Percentiles rank a stretch among this genome's conserved stretches.
These are phyloP conservation scores for Pipistrellus kuhlii DNA, from an alignment of 2,797 vertebrate genomes.

Conservation along the genomic window DNA sequence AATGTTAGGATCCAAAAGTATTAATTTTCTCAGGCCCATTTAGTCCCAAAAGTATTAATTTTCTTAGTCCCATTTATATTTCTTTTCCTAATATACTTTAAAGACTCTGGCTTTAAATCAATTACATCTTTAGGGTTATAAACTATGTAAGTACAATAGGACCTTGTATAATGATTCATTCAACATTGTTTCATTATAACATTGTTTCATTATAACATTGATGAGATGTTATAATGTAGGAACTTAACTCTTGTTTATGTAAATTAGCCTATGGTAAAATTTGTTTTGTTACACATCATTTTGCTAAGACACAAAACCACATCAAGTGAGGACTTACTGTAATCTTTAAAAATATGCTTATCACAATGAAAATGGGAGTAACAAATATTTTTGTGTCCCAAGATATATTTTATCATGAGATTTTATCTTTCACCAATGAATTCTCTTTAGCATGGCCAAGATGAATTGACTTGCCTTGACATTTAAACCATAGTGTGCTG, in stretches of 20 bases:
- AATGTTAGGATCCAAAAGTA: background rate
- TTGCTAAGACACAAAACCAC: background rate
- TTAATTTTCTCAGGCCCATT: background rate
- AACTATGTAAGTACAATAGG: background rate
- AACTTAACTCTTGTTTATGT: background rate
- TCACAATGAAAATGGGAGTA: slow-evolving; percentile 25
- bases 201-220: background rate
- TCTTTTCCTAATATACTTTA: slow-evolving; percentile 10
- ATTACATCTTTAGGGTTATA: background rate
- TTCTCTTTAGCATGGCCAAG: background rate
- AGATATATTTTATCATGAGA: slow-evolving; percentile 36
- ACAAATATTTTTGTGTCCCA: slow-evolving; percentile 6
- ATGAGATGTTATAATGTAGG: background rate
- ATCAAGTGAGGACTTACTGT: background rate
- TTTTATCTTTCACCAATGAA: slow-evolving; percentile 33
- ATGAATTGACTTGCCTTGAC: slow-evolving; percentile 17
- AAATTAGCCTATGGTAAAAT: background rate
- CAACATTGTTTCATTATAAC: background rate
- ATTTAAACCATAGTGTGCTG: background rate
- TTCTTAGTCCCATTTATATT: slow-evolving; percentile 21
- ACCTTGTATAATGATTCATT: background rate
- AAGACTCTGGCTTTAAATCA: background rate
- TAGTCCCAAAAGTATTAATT: background rate
- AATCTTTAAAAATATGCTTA: slow-evolving; percentile 8
- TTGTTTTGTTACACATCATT: background rate